Evolutionary conservation across 1,140 invertebrate genomes (phyloP), one percentile per base, ranked within the genome.

Genomic region (Phocides pigmalion): DNA sequence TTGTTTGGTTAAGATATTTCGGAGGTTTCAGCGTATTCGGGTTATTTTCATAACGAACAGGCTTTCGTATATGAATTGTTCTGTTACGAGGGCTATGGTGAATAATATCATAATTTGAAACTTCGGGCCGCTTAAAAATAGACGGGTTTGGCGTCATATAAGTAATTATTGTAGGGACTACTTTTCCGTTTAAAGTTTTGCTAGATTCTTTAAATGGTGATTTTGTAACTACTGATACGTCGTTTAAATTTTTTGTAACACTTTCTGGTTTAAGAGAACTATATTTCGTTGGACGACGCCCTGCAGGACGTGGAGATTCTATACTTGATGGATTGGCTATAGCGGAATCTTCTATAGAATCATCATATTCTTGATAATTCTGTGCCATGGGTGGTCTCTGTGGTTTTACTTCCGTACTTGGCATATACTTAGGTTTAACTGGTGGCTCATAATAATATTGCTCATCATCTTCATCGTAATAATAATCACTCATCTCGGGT

Each of bases 381-480:
- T 91, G 91, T 20, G 91, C 91, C 82, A 92, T 92, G 0, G 75
- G 81, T 11, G 91, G 91, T 61, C 91, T 76, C 68, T 91, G 88
- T 22, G 91, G 91, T 66, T 80, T 92, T 0, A 92, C 89, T 85
- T 94, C 93, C 4, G 93, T 92, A 84, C 92, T 93, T 3, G 93
- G 93, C 93, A 93, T 93, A 66, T 93, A 94, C 54, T 93, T 92
- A 3, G 93, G 92, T 79, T 93, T 92, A 0, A 93, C 93, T 5
- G 86, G 87, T 49, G 93, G 93, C 69, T 93, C 93, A 59, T 92
- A 90, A 76, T 93, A 91, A 67, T 87, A 91, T 65, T 92, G 81
- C 46, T 92, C 90, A 47, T 92, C 90, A 49, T 93, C 90, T 20
- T 93, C 90, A 59, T 93, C 92, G 54, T 93, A 92, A 72, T 93